A percentile compares a stretch with the other conserved stretches of the same genome.
phyloP scores from a whole-genome alignment of 2,113 vertebrate species.

The Macaca mulatta region DNA sequence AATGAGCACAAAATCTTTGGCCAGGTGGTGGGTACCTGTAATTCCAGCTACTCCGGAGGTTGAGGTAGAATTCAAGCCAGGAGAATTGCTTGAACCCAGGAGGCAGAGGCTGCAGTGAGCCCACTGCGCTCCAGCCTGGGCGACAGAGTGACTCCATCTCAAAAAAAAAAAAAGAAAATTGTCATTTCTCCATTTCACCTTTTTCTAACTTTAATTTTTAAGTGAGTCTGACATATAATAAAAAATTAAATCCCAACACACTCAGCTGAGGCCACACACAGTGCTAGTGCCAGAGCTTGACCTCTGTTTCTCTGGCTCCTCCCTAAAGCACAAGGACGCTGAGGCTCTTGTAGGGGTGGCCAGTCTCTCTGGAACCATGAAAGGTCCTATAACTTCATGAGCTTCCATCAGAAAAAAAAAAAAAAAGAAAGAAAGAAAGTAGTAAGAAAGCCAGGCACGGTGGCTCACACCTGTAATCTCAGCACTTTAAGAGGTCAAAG shows the following conservation, averaged over 20 bases:
- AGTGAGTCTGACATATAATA: background rate
- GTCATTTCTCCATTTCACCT: conserved; percentile 21
- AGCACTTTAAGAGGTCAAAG: too few species aligned
- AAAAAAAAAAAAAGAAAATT: conserved; percentile 2
- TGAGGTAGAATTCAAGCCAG: too few species aligned
- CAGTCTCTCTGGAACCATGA: background rate
- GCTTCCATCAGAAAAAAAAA: background rate
- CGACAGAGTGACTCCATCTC: too few species aligned
- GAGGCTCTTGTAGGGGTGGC: background rate
- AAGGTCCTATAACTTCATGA: background rate
- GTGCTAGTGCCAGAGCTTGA: background rate
- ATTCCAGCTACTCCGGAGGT: too few species aligned
- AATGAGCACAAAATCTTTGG: too few species aligned
- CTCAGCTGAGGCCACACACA: background rate
- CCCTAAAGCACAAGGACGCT: background rate
- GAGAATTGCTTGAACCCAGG: too few species aligned
- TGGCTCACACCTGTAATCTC: too few species aligned
- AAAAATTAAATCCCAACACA: background rate
- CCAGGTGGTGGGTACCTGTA: too few species aligned
- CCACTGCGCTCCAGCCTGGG: too few species aligned
- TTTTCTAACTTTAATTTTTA: background rate
- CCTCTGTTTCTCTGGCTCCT: background rate
- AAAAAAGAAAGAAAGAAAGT: background rate
- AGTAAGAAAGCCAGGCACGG: too few species aligned
- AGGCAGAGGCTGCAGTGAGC: too few species aligned